These are phyloP conservation scores for Drosophila paulistorum DNA, from an alignment of 1,140 invertebrate genomes.

Conservation along the genomic window DNA sequence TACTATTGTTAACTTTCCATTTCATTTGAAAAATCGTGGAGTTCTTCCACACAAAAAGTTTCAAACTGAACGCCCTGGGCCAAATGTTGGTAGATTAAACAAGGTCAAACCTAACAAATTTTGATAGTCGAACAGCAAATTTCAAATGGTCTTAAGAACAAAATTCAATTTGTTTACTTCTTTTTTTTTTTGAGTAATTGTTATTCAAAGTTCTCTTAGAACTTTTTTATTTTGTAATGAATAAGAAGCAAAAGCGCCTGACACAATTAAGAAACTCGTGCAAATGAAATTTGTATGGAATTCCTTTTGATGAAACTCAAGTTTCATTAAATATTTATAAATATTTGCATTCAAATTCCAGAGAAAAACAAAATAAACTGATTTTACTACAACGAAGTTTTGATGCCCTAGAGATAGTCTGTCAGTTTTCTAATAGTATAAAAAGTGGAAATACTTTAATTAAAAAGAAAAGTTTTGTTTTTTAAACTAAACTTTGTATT, in stretches of 20 bases:
- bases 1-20: constrained; percentile 61
- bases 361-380: background rate
- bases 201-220: background rate
- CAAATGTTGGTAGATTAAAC: background rate
- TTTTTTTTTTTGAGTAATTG: no score
- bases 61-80: background rate
- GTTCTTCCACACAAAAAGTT: constrained; percentile 27
- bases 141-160: background rate
- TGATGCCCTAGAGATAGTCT: background rate
- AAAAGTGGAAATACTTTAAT: no score
- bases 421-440: no score
- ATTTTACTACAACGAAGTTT: background rate
- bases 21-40: constrained; percentile 42
- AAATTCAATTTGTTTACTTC: no score
- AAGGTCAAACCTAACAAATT: constrained; percentile 4
- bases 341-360: background rate
- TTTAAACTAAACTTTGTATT: no score
- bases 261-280: background rate
- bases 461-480: no score
- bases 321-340: constrained; percentile 11
- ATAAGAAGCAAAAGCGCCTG: background rate
- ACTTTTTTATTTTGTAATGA: background rate
- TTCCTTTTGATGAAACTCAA: constrained; percentile 7
- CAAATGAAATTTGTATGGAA: constrained; percentile 6
- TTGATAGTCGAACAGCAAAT: background rate